Evolutionary conservation across 2,888 invertebrate species (phyloP).

Genomic region (Toxonevra muliebris): DNA sequence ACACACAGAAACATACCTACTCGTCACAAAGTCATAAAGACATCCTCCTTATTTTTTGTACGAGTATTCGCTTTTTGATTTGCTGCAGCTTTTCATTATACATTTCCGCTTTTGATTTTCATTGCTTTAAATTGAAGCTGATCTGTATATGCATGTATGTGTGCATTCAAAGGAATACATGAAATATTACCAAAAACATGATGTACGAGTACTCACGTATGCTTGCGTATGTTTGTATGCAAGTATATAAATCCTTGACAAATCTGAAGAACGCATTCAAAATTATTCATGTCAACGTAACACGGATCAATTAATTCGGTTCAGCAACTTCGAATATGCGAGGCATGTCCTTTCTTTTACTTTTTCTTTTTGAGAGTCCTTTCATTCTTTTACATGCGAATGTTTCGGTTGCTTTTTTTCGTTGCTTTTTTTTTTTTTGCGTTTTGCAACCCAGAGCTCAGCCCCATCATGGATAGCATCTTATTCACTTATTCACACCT

Average conservation of each 20-base stretch:
- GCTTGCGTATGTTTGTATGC: conserved; percentile 10
- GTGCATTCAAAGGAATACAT: not conserved
- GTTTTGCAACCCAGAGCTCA: conserved; percentile 3
- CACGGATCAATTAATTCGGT: conserved; percentile 66
- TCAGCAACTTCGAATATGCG: conserved; percentile 58
- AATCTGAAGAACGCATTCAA: conserved; percentile 51
- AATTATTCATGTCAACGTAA: conserved; percentile 65
- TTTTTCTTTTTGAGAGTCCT: conserved; percentile 10
- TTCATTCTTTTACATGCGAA: not conserved
- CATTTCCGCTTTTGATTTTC: too few species aligned
- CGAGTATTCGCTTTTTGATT: not conserved
- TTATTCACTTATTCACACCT: conserved; percentile 65
- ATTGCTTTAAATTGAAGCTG: too few species aligned
- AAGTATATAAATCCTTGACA: conserved; percentile 23
- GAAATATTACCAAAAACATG: too few species aligned
- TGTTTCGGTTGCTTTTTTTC: conserved; percentile 10
- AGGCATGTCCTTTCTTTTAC: conserved; percentile 22
- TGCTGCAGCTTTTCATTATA: too few species aligned
- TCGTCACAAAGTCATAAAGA: not conserved
- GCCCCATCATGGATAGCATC: conserved; percentile 34
- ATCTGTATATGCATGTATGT: not conserved
- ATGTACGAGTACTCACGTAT: not conserved
- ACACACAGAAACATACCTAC: not conserved
- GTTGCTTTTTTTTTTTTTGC: not conserved
- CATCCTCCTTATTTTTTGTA: not conserved